Conservation (phyloP, 2,797 vertebrate genomes). For the Gymnodraco acuticeps region DNA sequence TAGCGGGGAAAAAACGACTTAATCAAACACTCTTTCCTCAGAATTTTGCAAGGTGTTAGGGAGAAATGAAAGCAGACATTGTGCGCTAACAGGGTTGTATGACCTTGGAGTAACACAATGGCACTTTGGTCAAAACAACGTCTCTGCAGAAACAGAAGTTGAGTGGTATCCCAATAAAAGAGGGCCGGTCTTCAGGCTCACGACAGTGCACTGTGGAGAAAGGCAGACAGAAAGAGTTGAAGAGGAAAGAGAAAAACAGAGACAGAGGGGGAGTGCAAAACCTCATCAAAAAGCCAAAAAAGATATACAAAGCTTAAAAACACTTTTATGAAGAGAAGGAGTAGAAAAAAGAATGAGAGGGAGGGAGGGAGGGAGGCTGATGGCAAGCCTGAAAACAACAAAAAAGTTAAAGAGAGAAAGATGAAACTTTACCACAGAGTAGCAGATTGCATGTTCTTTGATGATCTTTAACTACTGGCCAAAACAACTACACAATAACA, state of each 20-base stretch:
- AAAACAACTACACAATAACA: constrained; percentile 66
- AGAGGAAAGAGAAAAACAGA: constrained; percentile 47
- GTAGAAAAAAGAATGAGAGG: constrained; percentile 61
- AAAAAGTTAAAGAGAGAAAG: constrained; percentile 57
- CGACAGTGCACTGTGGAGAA: constrained; percentile 51
- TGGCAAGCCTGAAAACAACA: constrained; percentile 69
- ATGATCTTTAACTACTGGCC: constrained; percentile 70
- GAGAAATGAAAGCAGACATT: background rate
- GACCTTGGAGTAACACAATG: constrained; percentile 21
- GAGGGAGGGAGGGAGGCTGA: constrained; percentile 66
- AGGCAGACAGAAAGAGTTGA: constrained; percentile 37
- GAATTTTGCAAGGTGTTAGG: too few relatives aligned
- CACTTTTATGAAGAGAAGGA: constrained; percentile 77
- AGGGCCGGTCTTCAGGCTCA: constrained; percentile 59
- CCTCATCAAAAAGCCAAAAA: constrained; percentile 74
- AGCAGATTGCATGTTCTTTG: constrained; percentile 64
- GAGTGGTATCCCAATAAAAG: constrained; percentile 60
- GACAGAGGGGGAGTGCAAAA: constrained; percentile 60
- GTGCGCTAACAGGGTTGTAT: background rate
- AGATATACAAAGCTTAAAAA: constrained; percentile 76
- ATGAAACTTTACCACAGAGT: constrained; percentile 66
- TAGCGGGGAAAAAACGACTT: background rate
- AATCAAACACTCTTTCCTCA: background rate
- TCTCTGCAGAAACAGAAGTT: constrained; percentile 28
- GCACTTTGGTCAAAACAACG: constrained; percentile 35